These are phyloP conservation scores for Ephydatia muelleri DNA, from an alignment of 37 sponge, comb jelly and placozoan genomes.

Conservation along the genomic window DNA sequence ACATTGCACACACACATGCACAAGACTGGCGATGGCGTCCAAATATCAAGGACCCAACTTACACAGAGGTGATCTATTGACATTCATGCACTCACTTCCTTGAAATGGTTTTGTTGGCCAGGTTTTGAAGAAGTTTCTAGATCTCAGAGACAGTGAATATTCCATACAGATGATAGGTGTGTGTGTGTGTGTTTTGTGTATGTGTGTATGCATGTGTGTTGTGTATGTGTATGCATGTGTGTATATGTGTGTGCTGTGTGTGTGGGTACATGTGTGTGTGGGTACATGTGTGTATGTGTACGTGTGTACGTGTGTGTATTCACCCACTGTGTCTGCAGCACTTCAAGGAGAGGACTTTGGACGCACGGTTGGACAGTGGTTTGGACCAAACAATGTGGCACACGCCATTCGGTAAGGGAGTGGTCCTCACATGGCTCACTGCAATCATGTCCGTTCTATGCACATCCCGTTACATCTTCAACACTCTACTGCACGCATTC, in stretches of 20 bases:
- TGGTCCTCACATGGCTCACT: neutral
- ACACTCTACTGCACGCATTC: neutral
- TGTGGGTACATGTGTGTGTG: too few relatives aligned
- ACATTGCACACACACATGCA: neutral
- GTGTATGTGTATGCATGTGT: too few relatives aligned
- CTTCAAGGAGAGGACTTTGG: constrained; percentile 84
- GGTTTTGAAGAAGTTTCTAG: constrained; percentile 92
- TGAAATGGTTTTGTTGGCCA: neutral
- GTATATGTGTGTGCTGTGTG: too few relatives aligned
- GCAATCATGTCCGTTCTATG: neutral
- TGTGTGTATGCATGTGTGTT: too few relatives aligned
- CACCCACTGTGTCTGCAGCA: constrained; percentile 43
- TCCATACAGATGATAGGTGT: constrained; percentile 93
- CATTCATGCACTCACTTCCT: neutral
- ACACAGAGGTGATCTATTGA: neutral
- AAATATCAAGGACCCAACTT: neutral
- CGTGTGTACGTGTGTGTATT: too few relatives aligned
- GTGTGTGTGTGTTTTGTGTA: too few relatives aligned
- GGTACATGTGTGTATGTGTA: too few relatives aligned
- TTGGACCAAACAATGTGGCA: constrained; percentile 97
- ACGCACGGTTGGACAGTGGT: constrained; percentile 87
- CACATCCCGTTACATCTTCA: neutral
- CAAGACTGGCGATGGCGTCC: constrained; percentile 3
- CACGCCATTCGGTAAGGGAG: constrained; percentile 83
- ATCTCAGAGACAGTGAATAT: constrained; percentile 81